These are phyloP conservation scores for Haliclona indistincta DNA, from an alignment of 37 sponge, comb jelly and placozoan species.

Conservation along the genomic window DNA sequence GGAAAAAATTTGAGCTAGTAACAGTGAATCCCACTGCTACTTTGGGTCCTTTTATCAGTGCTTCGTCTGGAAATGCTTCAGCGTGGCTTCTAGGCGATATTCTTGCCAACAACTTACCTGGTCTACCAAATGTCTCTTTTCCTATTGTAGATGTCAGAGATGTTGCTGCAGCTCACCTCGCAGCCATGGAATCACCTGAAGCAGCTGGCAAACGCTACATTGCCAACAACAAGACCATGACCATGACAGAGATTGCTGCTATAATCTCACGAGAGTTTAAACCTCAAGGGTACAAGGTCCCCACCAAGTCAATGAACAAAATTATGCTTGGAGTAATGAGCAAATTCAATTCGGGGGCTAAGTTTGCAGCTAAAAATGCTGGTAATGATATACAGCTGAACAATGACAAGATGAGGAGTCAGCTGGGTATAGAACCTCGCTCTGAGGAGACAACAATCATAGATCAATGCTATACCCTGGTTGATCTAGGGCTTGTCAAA, in stretches of 20 bases:
- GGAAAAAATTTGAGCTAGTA: conserved; percentile 80
- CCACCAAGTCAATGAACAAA: conserved; percentile 13
- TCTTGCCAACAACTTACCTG: conserved; percentile 51
- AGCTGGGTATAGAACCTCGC: conserved; percentile 54
- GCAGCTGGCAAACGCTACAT: conserved; percentile 72
- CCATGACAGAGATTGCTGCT: conserved; percentile 47
- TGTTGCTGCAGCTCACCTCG: conserved; percentile 82
- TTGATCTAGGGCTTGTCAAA: conserved; percentile 46
- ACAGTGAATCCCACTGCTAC: conserved; percentile 72
- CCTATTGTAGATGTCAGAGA: conserved; percentile 84
- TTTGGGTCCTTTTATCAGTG: conserved; percentile 76
- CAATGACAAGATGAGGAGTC: conserved; percentile 39
- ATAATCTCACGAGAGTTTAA: conserved; percentile 46
- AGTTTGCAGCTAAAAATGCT: background rate
- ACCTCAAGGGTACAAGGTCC: conserved; percentile 57
- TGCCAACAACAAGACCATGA: conserved; percentile 9
- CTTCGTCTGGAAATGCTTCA: conserved; percentile 16
- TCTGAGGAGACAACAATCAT: conserved; percentile 35
- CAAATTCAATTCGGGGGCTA: background rate
- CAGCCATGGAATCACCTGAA: conserved; percentile 74
- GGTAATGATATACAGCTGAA: conserved; percentile 18
- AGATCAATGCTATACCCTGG: conserved; percentile 65
- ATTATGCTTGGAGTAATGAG: background rate
- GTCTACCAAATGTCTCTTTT: conserved; percentile 52
- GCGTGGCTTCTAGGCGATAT: conserved; percentile 27